A percentile compares a stretch with the other conserved stretches of the same genome.
phyloP scores from a whole-genome alignment of 2,888 invertebrate species.

The Mactromeris polynyma region DNA sequence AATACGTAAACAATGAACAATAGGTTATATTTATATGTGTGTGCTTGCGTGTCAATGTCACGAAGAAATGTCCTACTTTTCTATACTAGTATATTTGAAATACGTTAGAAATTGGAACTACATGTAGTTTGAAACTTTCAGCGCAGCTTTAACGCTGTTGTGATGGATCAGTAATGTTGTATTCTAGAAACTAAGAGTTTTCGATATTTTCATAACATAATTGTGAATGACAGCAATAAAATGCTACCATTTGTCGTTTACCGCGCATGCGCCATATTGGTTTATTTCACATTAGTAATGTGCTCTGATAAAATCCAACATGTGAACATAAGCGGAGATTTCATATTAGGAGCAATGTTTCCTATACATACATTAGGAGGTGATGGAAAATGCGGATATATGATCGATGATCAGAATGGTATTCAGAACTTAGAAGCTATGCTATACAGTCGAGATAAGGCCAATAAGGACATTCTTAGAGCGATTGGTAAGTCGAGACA shows the following conservation, averaged over 20 bases:
- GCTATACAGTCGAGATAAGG: slow-evolving; percentile 90
- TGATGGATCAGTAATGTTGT: no score
- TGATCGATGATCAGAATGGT: slow-evolving; percentile 90
- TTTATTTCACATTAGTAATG: not conserved
- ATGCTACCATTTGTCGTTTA: not conserved
- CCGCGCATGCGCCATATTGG: not conserved
- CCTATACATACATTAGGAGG: slow-evolving; percentile 89
- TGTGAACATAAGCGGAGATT: slow-evolving; percentile 88
- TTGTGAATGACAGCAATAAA: not conserved
- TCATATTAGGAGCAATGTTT: slow-evolving; percentile 91
- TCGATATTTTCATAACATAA: not conserved
- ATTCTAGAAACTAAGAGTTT: no score
- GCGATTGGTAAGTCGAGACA: slow-evolving; percentile 89
- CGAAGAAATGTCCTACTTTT: no score
- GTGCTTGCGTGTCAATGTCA: no score
- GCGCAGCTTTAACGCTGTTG: no score
- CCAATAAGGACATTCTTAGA: slow-evolving; percentile 89
- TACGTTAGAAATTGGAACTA: no score
- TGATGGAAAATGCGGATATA: slow-evolving; percentile 83
- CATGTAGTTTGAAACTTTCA: no score
- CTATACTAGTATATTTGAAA: no score
- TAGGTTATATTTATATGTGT: no score
- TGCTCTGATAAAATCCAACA: not conserved
- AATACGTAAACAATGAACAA: no score
- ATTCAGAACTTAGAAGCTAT: slow-evolving; percentile 91